A percentile compares a stretch with the other conserved stretches of the same genome.
phyloP scores from a whole-genome alignment of 2,113 vertebrate genomes.

The Anolis sagrei region DNA sequence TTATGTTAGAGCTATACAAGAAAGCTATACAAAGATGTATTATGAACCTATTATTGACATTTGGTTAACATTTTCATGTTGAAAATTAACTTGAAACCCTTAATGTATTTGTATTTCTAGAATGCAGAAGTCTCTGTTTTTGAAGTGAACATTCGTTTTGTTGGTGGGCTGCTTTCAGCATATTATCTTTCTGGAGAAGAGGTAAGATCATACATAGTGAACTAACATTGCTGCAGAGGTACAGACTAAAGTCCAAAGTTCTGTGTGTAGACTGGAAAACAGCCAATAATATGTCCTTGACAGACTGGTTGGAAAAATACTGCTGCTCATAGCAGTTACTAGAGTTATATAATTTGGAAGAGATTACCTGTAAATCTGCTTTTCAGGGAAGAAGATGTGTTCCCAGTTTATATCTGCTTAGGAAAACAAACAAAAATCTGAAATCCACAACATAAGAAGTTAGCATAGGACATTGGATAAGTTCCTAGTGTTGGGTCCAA shows the following conservation, averaged over 20 bases:
- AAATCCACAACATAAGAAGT: neutral
- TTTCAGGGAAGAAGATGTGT: neutral
- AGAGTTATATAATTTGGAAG: neutral
- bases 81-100: conserved; percentile 22
- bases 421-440: neutral
- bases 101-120: conserved; percentile 75
- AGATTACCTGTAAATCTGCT: neutral
- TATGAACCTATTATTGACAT: neutral
- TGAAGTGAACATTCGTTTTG: conserved; percentile 98
- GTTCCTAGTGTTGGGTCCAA: neutral
- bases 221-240: neutral
- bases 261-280: neutral
- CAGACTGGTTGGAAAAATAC: neutral
- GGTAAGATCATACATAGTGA: conserved; percentile 77
- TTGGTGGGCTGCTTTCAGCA: conserved; percentile 95
- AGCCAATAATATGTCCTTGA: neutral
- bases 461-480: neutral
- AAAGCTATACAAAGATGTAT: neutral
- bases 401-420: neutral
- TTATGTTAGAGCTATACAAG: neutral
- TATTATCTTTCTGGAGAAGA: conserved; percentile 98
- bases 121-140: conserved; percentile 97
- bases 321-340: neutral
- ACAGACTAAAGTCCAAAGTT: neutral
- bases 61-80: neutral